Evolutionary conservation across 2,113 vertebrate genomes (phyloP).

Genomic region (Megatriorchis doriae): DNA sequence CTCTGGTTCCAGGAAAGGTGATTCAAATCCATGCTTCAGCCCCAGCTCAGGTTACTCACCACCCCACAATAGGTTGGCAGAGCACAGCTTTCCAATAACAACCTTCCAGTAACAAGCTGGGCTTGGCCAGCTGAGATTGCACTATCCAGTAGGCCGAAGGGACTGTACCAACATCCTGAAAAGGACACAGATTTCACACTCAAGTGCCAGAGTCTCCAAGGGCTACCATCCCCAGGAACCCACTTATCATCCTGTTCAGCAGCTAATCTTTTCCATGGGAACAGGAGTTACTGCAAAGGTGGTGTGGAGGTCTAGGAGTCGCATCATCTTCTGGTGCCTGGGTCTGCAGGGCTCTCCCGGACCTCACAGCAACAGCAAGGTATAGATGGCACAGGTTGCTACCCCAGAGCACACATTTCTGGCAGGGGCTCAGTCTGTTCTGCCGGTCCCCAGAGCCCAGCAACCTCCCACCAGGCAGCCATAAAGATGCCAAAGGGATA

Average conservation of each 20-base stretch:
- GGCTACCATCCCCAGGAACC: background rate
- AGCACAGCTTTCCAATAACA: background rate
- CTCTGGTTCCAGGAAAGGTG: background rate
- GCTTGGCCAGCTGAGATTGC: background rate
- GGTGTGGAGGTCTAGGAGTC: background rate
- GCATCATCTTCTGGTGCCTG: background rate
- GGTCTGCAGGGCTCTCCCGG: background rate
- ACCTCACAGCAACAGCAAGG: background rate
- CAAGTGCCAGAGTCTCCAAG: background rate
- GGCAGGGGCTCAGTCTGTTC: background rate
- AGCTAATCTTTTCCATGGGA: background rate
- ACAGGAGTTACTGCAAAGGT: background rate
- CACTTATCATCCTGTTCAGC: background rate
- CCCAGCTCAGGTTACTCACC: background rate
- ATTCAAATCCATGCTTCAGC: background rate
- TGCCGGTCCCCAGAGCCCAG: background rate
- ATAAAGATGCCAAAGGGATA: background rate
- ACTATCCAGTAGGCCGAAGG: background rate
- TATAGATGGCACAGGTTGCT: background rate
- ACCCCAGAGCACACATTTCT: background rate
- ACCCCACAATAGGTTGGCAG: background rate
- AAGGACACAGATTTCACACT: background rate
- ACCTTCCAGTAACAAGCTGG: background rate
- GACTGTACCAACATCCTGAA: background rate
- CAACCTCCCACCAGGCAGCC: rapidly evolving